Evolutionary conservation across 2,888 invertebrate genomes (phyloP), one percentile per base, ranked within the genome.

Genomic region (Pterobdella sp.): DNA sequence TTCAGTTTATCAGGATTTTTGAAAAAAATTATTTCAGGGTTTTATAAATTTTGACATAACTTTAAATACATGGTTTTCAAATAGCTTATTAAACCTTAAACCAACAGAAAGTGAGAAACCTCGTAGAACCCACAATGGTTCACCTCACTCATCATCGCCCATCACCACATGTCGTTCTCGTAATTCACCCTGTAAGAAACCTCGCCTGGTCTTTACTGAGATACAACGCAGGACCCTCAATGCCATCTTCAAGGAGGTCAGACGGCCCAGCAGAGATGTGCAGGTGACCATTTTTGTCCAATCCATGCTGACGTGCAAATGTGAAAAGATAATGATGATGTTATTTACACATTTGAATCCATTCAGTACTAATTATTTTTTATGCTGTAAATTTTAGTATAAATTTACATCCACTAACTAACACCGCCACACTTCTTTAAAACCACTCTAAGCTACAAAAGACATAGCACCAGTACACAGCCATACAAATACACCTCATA

Each of bases 141-240:
- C 29, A 7, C 49, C 32, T 32, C 69, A 34, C 29, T 52, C 29
- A 31, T 29, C 69, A 49, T 31, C 2, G 18, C 37, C 68, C 42
- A 26, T 2, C 69, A 32, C 69, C 29, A 26, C 69, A 31, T 14
- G 31, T 14, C 35, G 7, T 63, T 10, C 7, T 26, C 4, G 2
- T 34, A 3, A 34, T 22, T 37, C 42, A 1, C 37, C 68, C 10
- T 37, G n/a, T 1, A 64, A 66, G 49, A 68, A 68, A 35, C 67
- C 63, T 22, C 52, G 67, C 34, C 36, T 67, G n/a, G 60, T 73
- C 52, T 68, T 37, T 63, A 68, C 56, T 10, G 72, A 68, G 35
- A 67, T 68, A 29, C 36, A 36, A 31, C 31, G 68, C n/a, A 32
- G 63, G 36, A 73, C 67, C 0, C 37, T 73, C 32, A 56, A 49